Conservation (phyloP, 2,888 invertebrate species). For the Microplitis manilae region DNA sequence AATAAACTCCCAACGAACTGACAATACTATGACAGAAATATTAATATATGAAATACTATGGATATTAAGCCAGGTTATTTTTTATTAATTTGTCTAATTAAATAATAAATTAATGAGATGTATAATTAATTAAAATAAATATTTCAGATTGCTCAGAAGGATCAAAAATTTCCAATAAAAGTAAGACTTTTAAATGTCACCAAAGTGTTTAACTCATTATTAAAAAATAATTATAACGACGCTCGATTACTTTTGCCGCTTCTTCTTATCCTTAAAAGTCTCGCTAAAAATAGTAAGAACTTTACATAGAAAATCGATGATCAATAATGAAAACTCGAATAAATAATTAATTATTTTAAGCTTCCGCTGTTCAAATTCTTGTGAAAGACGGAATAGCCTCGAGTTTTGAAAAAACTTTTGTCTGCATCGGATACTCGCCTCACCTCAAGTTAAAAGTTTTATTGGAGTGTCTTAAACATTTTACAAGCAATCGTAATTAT, state of each 20-base stretch:
- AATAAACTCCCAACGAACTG: constrained; percentile 73
- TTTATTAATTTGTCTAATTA: constrained; percentile 2
- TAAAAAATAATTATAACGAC: constrained; percentile 76
- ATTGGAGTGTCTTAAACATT: constrained; percentile 79
- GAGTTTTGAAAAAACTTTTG: constrained; percentile 77
- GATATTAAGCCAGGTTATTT: constrained; percentile 75
- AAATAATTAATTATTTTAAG: constrained; percentile 62
- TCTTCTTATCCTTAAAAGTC: constrained; percentile 76
- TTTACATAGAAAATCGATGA: too few species aligned
- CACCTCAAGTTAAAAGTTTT: constrained; percentile 77
- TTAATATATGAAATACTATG: constrained; percentile 77
- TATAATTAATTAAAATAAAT: constrained; percentile 16
- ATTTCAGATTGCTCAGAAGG: constrained; percentile 67
- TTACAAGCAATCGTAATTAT: constrained; percentile 75
- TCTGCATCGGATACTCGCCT: constrained; percentile 76
- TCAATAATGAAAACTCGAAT: background rate
- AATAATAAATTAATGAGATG: background rate
- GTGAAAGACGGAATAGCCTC: constrained; percentile 76
- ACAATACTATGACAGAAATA: constrained; percentile 74
- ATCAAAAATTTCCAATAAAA: constrained; percentile 79
- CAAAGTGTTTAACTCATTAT: constrained; percentile 76
- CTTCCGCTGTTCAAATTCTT: constrained; percentile 70
- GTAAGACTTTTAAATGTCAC: constrained; percentile 77
- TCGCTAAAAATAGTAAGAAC: constrained; percentile 76
- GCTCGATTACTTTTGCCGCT: constrained; percentile 76